These are phyloP conservation scores for Melanotus villosus DNA, from an alignment of 2,888 invertebrate species.

Conservation along the genomic window DNA sequence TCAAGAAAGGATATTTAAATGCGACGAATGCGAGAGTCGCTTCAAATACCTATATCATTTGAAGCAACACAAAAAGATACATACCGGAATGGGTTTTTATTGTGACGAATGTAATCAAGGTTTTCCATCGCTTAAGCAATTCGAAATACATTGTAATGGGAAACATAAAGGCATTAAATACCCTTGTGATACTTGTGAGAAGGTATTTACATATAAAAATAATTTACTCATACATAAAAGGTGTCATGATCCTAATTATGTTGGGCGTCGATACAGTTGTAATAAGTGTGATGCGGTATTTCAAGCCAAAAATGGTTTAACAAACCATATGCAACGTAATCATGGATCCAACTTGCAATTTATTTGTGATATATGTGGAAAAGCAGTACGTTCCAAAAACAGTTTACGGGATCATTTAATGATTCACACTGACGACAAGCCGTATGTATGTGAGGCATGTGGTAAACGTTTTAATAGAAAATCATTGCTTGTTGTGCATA, in stretches of 20 bases:
- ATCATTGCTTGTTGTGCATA: conserved; percentile 59
- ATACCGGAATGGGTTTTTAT: not conserved
- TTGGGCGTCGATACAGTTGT: conserved; percentile 57
- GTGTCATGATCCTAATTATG: not conserved
- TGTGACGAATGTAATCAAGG: conserved; percentile 9
- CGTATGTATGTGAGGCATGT: conserved; percentile 69
- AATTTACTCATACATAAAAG: not conserved
- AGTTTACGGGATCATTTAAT: not conserved
- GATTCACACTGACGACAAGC: conserved; percentile 63
- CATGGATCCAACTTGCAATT: conserved; percentile 44
- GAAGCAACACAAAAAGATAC: not conserved
- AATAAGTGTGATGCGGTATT: conserved; percentile 43
- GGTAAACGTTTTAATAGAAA: conserved; percentile 67
- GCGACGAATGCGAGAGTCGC: conserved; percentile 20
- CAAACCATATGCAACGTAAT: conserved; percentile 41
- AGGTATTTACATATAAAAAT: conserved; percentile 22
- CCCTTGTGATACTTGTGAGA: conserved; percentile 17
- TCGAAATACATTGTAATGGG: no score
- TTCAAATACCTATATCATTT: conserved; percentile 1
- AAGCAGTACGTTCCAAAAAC: conserved; percentile 3
- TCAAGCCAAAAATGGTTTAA: conserved; percentile 39
- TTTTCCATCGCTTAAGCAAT: no score
- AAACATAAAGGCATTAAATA: no score
- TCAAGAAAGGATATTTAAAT: conserved; percentile 67
- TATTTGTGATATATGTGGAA: conserved; percentile 39